Percentiles rank a stretch among this genome's conserved stretches.
Conservation (phyloP, 2,113 vertebrate species). For the Apodemus speciosus region DNA sequence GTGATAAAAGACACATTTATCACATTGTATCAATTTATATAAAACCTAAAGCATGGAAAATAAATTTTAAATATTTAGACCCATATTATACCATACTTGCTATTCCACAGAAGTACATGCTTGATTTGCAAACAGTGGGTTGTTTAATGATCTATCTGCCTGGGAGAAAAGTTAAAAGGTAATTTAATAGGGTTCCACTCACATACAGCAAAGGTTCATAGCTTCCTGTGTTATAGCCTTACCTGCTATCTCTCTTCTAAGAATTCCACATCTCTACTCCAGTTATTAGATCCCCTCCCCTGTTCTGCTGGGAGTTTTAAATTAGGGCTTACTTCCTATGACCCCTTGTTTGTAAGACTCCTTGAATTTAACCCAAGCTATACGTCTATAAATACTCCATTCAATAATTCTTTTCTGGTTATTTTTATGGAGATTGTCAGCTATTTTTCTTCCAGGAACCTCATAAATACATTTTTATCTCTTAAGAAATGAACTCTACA, state of each 20-base stretch:
- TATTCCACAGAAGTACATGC: background rate
- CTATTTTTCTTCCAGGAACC: background rate
- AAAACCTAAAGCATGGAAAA: slow-evolving; percentile 2
- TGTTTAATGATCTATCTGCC: background rate
- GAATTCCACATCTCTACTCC: too few relatives aligned
- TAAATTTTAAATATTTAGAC: background rate
- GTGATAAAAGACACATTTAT: background rate
- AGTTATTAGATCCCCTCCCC: too few relatives aligned
- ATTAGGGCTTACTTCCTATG: too few relatives aligned
- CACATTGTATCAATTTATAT: background rate
- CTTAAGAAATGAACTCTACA: slow-evolving; percentile 26
- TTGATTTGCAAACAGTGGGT: background rate
- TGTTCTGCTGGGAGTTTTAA: background rate
- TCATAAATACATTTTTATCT: background rate
- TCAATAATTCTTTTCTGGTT: background rate
- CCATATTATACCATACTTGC: background rate
- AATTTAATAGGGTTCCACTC: background rate
- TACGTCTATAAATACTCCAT: background rate
- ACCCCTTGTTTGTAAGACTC: background rate
- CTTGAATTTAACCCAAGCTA: background rate
- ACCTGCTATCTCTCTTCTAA: background rate
- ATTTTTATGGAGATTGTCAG: background rate
- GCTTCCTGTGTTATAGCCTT: background rate
- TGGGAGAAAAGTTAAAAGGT: background rate
- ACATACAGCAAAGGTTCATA: accelerated